Evolutionary conservation across 2,888 invertebrate species (phyloP), one percentile per base, ranked within the genome.

Genomic region (Psylliodes chrysocephalus): DNA sequence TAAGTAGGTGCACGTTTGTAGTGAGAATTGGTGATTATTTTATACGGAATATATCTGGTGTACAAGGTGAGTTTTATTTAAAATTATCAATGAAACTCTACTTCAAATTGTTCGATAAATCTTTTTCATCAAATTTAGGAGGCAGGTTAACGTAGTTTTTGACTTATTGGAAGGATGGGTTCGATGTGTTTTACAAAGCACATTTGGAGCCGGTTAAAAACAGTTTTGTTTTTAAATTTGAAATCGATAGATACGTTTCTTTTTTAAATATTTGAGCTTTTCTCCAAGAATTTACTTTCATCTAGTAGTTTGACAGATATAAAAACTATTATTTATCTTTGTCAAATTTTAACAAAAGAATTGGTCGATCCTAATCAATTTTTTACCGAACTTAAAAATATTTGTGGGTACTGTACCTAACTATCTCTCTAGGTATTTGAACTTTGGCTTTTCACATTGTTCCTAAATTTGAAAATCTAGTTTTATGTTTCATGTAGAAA

Each of bases 31-130:
- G 67, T 74, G 72, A 72, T 70, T 69, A 64, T 71, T 71, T 73
- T 73, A 73, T 72, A 70, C 70, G 73, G 76, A 73, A 77, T 78
- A 76, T 68, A 72, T 67, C 62, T 52, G 56, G 64, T 63, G 56
- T 55, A 68, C 62, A 68, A 59, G 74, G 77, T 77, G 69, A 73
- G 71, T 64, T 60, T 64, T 66, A 51, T 40, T 35, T 14, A 22
- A 35, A 30, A 61, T 64, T 54, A 61, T 71, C 60, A 70, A 67
- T 69, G 51, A 71, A 71, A 71, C 60, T 49, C 22, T 12, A 28
- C 49, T 57, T 63, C 1, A 60, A 61, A 54, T 66, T 18, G 12
- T 19, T 8, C n/a, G 3, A 14, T 1, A 28, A 30, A 46, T 30
- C 10, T n/a, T 25, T 33, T 30, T 44, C n/a, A n/a, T 44, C 17